Evolutionary conservation across 2,797 vertebrate species (phyloP).

Genomic region (Acrocephalus scirpaceus): DNA sequence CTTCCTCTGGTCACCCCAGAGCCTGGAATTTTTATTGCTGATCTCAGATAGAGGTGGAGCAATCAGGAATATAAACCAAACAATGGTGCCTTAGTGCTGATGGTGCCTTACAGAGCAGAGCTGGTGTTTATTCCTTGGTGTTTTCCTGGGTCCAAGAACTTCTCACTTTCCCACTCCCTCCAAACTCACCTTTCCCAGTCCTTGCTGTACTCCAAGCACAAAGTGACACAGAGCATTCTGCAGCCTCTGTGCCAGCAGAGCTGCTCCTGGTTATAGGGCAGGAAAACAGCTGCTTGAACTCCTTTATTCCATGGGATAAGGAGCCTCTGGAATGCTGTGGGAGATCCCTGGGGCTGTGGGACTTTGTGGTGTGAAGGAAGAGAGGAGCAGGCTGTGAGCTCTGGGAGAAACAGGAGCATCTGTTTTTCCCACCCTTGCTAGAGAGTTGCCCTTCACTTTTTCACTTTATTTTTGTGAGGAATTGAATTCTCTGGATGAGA

Average conservation of each 20-base stretch:
- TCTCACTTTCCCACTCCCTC: neutral
- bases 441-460: neutral
- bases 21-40: neutral
- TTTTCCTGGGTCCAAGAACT: neutral
- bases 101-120: neutral
- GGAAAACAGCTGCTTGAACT: neutral
- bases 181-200: neutral
- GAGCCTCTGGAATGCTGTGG: neutral
- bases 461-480: neutral
- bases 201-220: neutral
- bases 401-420: neutral
- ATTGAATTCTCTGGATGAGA: neutral
- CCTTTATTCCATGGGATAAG: neutral
- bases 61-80: neutral
- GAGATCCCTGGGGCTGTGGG: neutral
- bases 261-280: neutral
- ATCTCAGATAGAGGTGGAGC: neutral
- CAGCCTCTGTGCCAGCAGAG: neutral
- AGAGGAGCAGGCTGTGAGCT: neutral
- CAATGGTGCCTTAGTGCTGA: neutral
- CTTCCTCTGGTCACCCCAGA: neutral
- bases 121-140: neutral
- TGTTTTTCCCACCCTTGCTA: neutral
- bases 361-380: neutral
- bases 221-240: neutral